Conservation (phyloP, 1,140 invertebrate species). For the Papilio xuthus region DNA sequence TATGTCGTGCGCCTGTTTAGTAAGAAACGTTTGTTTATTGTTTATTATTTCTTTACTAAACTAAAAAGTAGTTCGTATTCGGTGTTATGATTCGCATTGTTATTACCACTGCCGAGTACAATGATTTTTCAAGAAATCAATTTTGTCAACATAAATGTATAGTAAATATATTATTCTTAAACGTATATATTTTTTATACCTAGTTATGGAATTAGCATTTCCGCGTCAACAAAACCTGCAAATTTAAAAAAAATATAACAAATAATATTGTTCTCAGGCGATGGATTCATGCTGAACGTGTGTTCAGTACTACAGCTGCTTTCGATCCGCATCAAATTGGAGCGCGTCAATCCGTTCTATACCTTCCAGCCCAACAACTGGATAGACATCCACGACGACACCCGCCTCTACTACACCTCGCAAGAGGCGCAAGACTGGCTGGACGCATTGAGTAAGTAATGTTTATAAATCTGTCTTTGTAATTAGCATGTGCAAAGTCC, state of each 20-base stretch:
- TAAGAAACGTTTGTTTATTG: constrained; percentile 28
- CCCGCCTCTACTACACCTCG: constrained; percentile 90
- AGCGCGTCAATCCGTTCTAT: constrained; percentile 93
- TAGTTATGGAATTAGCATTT: background rate
- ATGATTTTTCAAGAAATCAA: no score
- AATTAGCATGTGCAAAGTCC: background rate
- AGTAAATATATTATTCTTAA: no score
- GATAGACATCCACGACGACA: constrained; percentile 91
- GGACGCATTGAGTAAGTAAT: constrained; percentile 83
- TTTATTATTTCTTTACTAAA: background rate
- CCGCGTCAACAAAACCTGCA: background rate
- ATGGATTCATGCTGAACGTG: constrained; percentile 97
- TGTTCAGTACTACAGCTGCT: constrained; percentile 94
- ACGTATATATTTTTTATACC: background rate
- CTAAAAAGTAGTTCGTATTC: background rate
- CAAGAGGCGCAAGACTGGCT: constrained; percentile 91
- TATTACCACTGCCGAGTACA: background rate
- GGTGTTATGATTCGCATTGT: background rate
- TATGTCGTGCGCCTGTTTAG: constrained; percentile 33
- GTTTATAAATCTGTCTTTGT: background rate
- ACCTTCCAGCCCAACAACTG: constrained; percentile 91
- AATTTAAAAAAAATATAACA: background rate
- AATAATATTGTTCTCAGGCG: constrained; percentile 78
- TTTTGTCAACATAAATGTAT: no score
- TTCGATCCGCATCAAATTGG: constrained; percentile 91